A percentile compares a stretch with the other conserved stretches of the same genome.
Evolutionary conservation across 2,888 invertebrate genomes (phyloP).

Genomic region (Stenichneumon culpator): DNA sequence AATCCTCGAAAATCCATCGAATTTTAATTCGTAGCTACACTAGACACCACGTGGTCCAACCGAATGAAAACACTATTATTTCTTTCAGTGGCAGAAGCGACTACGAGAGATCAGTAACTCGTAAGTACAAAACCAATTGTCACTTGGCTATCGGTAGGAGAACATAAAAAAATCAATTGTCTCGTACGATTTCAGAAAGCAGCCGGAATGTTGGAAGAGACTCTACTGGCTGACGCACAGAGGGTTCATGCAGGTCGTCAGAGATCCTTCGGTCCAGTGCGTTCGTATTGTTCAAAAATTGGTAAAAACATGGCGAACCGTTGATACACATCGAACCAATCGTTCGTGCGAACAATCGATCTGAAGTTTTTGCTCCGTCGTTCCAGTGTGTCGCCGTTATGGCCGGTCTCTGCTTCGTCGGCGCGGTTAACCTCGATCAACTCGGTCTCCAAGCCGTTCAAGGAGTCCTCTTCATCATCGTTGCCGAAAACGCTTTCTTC

Average conservation of each 20-base stretch:
- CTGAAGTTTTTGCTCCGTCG: not conserved
- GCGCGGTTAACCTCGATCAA: constrained; percentile 90
- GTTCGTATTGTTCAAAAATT: constrained; percentile 93
- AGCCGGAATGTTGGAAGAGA: constrained; percentile 90
- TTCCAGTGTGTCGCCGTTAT: constrained; percentile 89
- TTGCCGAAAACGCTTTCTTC: constrained; percentile 95
- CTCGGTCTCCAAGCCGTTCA: constrained; percentile 95
- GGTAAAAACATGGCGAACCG: constrained; percentile 85
- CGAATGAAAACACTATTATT: not conserved
- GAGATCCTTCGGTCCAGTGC: constrained; percentile 93
- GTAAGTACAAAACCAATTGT: constrained; percentile 68
- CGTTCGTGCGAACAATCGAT: not conserved
- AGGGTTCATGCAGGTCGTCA: constrained; percentile 89
- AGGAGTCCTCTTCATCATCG: constrained; percentile 94
- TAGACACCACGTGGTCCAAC: not conserved
- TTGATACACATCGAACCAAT: not conserved
- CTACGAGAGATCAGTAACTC: constrained; percentile 65
- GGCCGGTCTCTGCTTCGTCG: constrained; percentile 94
- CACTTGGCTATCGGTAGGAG: not conserved
- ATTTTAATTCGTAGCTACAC: not conserved
- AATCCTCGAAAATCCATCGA: not conserved
- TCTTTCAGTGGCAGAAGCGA: constrained; percentile 70
- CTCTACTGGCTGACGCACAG: constrained; percentile 92
- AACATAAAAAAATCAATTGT: not conserved
- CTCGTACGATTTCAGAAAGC: constrained; percentile 84